phyloP scores from a whole-genome alignment of 1,140 invertebrate species.

The Solen grandis region DNA sequence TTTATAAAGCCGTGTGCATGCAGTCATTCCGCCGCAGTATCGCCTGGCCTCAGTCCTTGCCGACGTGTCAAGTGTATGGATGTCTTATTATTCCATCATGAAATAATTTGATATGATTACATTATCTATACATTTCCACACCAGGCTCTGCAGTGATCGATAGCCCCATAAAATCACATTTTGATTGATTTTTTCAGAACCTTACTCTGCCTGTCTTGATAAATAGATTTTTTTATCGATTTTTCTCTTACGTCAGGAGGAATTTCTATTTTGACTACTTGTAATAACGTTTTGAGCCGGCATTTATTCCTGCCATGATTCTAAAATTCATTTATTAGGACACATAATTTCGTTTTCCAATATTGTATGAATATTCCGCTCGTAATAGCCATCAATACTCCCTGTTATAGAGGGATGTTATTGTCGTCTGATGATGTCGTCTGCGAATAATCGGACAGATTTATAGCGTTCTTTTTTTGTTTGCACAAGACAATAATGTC shows the following conservation, averaged over 20 bases:
- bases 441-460: too few relatives aligned
- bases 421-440: too few relatives aligned
- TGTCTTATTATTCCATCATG: not conserved
- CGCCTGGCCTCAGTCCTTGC: not conserved
- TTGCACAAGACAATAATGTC: too few relatives aligned
- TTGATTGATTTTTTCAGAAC: not conserved
- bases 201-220: not conserved
- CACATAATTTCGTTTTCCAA: not conserved
- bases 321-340: not conserved
- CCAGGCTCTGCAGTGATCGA: not conserved
- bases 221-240: not conserved
- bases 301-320: not conserved
- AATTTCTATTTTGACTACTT: not conserved
- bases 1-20: too few relatives aligned
- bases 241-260: not conserved
- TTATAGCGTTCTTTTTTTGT: too few relatives aligned
- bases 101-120: not conserved
- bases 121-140: not conserved
- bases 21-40: too few relatives aligned
- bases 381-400: not conserved
- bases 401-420: not conserved
- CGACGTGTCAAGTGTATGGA: not conserved
- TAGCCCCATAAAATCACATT: not conserved
- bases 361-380: not conserved
- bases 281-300: not conserved